These are phyloP conservation scores for Manis pentadactyla DNA, from an alignment of 2,797 vertebrate species.

Conservation along the genomic window DNA sequence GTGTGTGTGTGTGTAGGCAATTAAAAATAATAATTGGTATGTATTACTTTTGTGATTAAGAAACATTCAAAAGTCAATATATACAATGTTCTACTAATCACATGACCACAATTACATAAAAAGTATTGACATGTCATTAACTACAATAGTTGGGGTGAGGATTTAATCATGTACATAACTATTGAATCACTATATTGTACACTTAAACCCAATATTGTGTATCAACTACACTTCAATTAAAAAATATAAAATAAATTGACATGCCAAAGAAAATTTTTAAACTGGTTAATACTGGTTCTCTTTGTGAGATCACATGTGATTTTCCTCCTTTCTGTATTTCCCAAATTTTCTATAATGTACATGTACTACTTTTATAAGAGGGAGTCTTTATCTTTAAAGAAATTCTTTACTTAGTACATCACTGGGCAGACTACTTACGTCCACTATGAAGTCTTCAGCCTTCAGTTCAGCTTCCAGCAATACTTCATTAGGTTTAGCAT, in stretches of 20 bases:
- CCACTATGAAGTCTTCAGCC: constrained; percentile 93
- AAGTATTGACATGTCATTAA: background rate
- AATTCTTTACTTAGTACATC: background rate
- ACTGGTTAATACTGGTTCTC: background rate
- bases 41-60: background rate
- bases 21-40: background rate
- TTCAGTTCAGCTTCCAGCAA: constrained; percentile 81
- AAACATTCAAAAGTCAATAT: background rate
- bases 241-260: background rate
- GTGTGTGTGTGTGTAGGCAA: background rate
- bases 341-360: constrained; percentile 2
- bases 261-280: constrained; percentile 8
- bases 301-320: background rate
- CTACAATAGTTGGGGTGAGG: too few species aligned
- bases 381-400: background rate
- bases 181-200: too few species aligned
- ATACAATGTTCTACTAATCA: background rate
- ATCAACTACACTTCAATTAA: too few species aligned
- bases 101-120: background rate
- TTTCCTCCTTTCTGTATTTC: background rate
- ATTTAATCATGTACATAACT: too few species aligned
- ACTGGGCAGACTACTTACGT: constrained; percentile 85
- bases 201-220: too few species aligned
- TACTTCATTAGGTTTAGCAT: constrained; percentile 81
- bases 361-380: background rate